These are phyloP conservation scores for Brachionus manjavacas DNA, from an alignment of 1,140 invertebrate genomes.

Conservation along the genomic window DNA sequence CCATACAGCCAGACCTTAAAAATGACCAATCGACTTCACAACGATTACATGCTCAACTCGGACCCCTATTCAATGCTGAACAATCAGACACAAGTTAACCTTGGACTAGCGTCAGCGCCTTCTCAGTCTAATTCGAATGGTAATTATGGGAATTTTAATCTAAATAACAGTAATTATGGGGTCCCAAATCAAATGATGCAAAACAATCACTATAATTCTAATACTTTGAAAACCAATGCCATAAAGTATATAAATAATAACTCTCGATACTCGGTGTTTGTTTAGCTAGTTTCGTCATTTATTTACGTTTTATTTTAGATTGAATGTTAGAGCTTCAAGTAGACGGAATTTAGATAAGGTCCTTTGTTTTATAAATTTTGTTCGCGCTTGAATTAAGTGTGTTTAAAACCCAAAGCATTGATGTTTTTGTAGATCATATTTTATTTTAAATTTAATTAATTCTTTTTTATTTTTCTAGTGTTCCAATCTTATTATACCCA, in stretches of 20 bases:
- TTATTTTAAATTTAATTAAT: not conserved
- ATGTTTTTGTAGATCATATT: not conserved
- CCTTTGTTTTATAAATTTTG: not conserved
- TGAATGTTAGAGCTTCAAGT: not conserved
- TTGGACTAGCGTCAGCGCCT: not conserved
- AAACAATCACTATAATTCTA: conserved; percentile 9
- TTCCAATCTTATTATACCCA: conserved; percentile 36
- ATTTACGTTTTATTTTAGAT: not conserved
- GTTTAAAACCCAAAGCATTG: not conserved
- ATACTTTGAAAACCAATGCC: conserved; percentile 35
- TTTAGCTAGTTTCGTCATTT: conserved; percentile 12
- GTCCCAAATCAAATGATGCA: not conserved
- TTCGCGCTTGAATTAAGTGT: not conserved
- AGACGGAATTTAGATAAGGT: conserved; percentile 1
- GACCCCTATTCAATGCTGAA: conserved; percentile 23
- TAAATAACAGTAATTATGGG: conserved; percentile 14
- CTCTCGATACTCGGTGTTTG: conserved; percentile 6
- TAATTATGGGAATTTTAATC: conserved; percentile 30
- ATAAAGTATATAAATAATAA: conserved; percentile 15
- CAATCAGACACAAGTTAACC: not conserved
- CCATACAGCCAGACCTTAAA: conserved; percentile 12
- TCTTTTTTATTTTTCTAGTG: not conserved
- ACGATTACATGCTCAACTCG: conserved; percentile 28
- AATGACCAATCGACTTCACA: conserved; percentile 32
- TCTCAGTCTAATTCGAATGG: conserved; percentile 18